phyloP scores from a whole-genome alignment of 2,888 invertebrate species.

The Eupithecia subfuscata region DNA sequence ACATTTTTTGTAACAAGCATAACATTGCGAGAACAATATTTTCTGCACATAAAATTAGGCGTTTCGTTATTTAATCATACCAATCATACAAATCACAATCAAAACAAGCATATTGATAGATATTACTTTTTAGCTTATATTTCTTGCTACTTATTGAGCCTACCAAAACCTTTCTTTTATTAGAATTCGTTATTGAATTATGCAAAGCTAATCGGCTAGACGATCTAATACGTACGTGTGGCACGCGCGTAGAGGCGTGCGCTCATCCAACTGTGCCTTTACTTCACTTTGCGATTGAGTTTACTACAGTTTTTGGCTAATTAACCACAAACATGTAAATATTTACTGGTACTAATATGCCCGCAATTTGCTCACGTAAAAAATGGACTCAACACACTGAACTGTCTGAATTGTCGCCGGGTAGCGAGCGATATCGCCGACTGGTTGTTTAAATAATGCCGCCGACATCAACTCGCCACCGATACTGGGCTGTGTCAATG shows the following conservation, averaged over 20 bases:
- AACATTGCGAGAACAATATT: not conserved
- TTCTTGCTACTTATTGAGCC: too few species aligned
- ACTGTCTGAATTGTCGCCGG: too few species aligned
- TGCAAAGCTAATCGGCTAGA: conserved; percentile 22
- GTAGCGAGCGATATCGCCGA: too few species aligned
- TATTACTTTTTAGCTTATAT: too few species aligned
- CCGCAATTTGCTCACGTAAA: not conserved
- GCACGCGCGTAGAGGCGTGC: conserved; percentile 26
- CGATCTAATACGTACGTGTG: conserved; percentile 25
- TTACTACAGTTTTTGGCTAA: not conserved
- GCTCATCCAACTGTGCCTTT: conserved; percentile 17
- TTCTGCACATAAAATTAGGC: too few species aligned
- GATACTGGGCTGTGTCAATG: too few species aligned
- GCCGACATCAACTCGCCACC: too few species aligned
- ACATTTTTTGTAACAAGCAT: not conserved
- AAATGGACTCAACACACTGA: not conserved
- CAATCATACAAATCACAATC: too few species aligned
- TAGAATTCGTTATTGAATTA: conserved; percentile 16
- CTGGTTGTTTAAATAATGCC: too few species aligned
- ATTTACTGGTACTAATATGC: not conserved
- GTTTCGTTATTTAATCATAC: too few species aligned
- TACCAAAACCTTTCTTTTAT: not conserved
- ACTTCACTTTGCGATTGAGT: not conserved
- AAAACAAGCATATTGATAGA: too few species aligned
- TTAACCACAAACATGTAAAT: conserved; percentile 4